Evolutionary conservation across 2,888 invertebrate species (phyloP).

Genomic region (Marronus borbonicus): DNA sequence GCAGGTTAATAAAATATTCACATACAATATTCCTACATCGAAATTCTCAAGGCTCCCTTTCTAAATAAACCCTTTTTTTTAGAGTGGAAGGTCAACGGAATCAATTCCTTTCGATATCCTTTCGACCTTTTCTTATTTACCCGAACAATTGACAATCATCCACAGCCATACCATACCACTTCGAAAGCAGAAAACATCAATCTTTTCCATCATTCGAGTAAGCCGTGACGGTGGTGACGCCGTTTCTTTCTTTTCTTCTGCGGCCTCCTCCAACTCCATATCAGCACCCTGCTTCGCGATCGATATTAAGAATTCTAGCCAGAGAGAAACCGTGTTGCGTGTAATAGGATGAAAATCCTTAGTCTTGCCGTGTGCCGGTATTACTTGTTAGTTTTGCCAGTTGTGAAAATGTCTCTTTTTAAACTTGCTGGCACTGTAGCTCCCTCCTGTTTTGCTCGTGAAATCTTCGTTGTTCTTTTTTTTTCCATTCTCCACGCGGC

Average conservation of each 20-base stretch:
- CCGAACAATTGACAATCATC: slow-evolving; percentile 30
- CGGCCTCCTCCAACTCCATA: not conserved
- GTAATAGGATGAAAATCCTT: not conserved
- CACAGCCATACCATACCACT: not conserved
- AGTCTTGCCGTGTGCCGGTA: not conserved
- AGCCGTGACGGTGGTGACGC: slow-evolving; percentile 12
- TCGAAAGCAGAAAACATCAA: not conserved
- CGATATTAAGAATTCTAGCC: slow-evolving; percentile 13
- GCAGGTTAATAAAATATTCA: too few species aligned
- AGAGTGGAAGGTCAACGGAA: slow-evolving; percentile 13
- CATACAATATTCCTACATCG: too few species aligned
- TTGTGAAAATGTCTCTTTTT: slow-evolving; percentile 16
- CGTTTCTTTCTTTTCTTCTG: not conserved
- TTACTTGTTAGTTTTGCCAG: slow-evolving; percentile 1
- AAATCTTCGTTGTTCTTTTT: slow-evolving; percentile 3
- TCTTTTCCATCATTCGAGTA: slow-evolving; percentile 12
- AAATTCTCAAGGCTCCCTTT: not conserved
- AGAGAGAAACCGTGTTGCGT: not conserved
- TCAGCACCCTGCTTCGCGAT: not conserved
- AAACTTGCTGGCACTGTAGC: not conserved
- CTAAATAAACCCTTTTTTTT: not conserved
- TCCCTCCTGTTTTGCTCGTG: not conserved
- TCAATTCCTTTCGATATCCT: slow-evolving; percentile 19
- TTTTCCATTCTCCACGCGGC: not conserved
- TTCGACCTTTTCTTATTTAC: slow-evolving; percentile 22